Evolutionary conservation across 2,113 vertebrate genomes (phyloP), one percentile per base, ranked within the genome.

Genomic region (Nothoprocta pentlandii): DNA sequence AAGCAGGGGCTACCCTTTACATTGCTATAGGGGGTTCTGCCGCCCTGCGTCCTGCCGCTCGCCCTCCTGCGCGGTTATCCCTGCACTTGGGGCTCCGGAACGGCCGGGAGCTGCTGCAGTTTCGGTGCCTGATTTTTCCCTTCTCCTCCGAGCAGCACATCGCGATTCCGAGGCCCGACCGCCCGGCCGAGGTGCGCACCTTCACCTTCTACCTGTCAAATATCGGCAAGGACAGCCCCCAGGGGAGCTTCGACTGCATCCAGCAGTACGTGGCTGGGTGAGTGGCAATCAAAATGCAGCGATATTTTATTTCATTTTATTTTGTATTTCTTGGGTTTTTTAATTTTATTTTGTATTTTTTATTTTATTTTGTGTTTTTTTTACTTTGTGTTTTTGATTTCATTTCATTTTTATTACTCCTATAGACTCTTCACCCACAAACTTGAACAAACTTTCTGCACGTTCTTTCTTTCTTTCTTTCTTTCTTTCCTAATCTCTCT

Each of bases 191-290:
- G 49, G 95, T 98, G 22, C 94, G 98, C 66, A 98, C 98, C 2
- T 99, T 99, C 98, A 98, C 98, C 0, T 99, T 99, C 93, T 99
- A 99, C 93, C 98, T 99, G 96, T 99, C 99, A 30, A 98, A 99
- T 34, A 98, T 99, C n/a, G 99, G 99, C 97, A 98, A 99, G 70
- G 99, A 99, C 93, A 99, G 98, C 94, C 99, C 99, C 3, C 99
- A 99, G 91, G 98, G 99, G 59, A 99, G 99, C 94, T 99, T 99
- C 16, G 99, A 99, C 97, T 99, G 99, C 91, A 98, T 99, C 97
- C 99, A 99, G 98, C 99, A 99, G 96, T 99, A 99, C 85, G 98
- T 98, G 11, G 98, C 98, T 94, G 99, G 99, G 99, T 99, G 96
- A 98, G 98, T 88, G 54, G 10, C 12, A 1, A 28, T 6, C 63